Evolutionary conservation across 2,113 vertebrate genomes (phyloP), one percentile per base, ranked within the genome.

Genomic region (Chiloscyllium plagiosum): DNA sequence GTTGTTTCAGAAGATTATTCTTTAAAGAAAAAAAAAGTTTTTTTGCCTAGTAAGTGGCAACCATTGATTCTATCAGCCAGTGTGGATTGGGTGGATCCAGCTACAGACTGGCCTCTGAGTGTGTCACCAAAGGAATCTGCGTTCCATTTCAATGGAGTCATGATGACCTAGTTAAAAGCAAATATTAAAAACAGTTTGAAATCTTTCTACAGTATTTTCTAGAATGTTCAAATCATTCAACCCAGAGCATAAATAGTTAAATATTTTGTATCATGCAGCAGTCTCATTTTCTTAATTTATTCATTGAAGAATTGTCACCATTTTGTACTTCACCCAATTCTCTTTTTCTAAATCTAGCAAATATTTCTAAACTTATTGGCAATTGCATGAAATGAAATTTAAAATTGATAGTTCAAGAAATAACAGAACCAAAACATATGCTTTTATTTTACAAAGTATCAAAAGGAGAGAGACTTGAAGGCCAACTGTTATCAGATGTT

Each of bases 111-210:
- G n/a, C 10, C 37, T 94, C 17, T 52, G 42, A 68, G 94, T 72
- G 94, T 95, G 37, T 47, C 47, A 95, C 42, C 68, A 47, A 72
- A 50, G 93, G 37, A 70, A 95, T 95, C 26, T 95, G 94, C 68
- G 72, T 95, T 95, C 68, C 94, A 72, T 95, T 95, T 70, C 65
- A 95, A 26, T 72, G 37, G 20, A 95, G 69, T 95, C 94, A 95
- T 69, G 7, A 61, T 61, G 42, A 95, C 94, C 26, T 42, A 72
- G 4, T 72, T 95, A 69, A 95, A 72, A 52, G 0, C 10, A 95
- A 95, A 94, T 47, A 47, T 42, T 2, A 20, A 61, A 61, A 61
- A 47, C 19, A 42, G 22, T 47, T 72, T 24, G 4, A 47, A 70
- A 94, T 69, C 4, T 29, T 47, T 68, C 17, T 70, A 37, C 37